phyloP scores from a whole-genome alignment of 2,888 invertebrate genomes.

The Andrena praecox region DNA sequence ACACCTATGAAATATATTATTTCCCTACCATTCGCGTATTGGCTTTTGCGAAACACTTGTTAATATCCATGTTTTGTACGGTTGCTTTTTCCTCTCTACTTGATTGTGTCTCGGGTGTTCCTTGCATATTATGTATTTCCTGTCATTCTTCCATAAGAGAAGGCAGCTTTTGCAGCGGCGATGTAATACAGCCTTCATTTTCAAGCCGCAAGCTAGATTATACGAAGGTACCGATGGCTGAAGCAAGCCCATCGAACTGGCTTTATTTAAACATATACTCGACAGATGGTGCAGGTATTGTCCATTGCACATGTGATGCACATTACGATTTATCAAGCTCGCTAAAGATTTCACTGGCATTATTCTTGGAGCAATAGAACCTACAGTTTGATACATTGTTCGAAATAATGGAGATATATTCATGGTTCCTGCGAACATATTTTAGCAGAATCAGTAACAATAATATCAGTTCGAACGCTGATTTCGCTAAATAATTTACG shows the following conservation, averaged over 20 bases:
- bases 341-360: background rate
- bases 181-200: constrained; percentile 89
- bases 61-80: constrained; percentile 90
- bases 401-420: constrained; percentile 45
- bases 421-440: constrained; percentile 60
- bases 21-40: constrained; percentile 85
- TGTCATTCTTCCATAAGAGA: constrained; percentile 89
- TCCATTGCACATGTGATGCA: constrained; percentile 38
- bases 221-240: constrained; percentile 78
- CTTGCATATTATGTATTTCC: constrained; percentile 91
- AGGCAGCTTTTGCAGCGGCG: constrained; percentile 93
- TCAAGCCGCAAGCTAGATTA: constrained; percentile 87
- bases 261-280: constrained; percentile 8
- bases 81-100: constrained; percentile 89
- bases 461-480: background rate
- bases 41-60: constrained; percentile 90
- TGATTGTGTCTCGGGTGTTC: constrained; percentile 93
- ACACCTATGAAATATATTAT: background rate
- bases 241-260: constrained; percentile 37
- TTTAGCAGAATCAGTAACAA: background rate
- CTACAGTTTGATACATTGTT: constrained; percentile 49
- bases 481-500: background rate
- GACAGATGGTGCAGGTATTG: constrained; percentile 10
- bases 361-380: constrained; percentile 30
- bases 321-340: constrained; percentile 21